phyloP scores from a whole-genome alignment of 2,113 vertebrate species.

The Carassius auratus region DNA sequence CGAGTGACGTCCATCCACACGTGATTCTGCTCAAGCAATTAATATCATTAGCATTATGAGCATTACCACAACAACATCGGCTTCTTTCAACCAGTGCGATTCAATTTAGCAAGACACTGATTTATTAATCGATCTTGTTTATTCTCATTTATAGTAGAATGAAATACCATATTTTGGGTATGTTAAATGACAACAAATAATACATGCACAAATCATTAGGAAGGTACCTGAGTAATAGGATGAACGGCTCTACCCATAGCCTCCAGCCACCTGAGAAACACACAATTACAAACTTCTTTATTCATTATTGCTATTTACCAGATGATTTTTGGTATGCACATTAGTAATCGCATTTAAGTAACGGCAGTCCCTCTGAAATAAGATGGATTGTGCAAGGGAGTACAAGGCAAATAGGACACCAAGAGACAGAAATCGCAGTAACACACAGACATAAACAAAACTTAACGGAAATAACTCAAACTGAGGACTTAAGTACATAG shows the following conservation, averaged over 20 bases:
- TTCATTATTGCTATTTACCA: background rate
- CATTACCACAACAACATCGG: constrained; percentile 21
- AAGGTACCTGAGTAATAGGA: constrained; percentile 82
- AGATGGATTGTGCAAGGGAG: too few species aligned
- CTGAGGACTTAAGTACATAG: too few species aligned
- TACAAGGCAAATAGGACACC: too few species aligned
- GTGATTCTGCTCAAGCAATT: constrained; percentile 77
- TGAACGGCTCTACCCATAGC: constrained; percentile 85
- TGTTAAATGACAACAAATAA: background rate
- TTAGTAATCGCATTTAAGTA: background rate
- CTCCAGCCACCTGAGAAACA: constrained; percentile 83
- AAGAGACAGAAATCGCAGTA: too few species aligned
- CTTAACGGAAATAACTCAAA: too few species aligned
- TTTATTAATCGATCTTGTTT: background rate
- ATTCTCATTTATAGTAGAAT: background rate
- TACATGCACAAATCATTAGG: background rate
- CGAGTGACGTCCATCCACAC: constrained; percentile 90
- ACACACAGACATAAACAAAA: too few species aligned
- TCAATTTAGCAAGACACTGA: background rate
- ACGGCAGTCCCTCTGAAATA: too few species aligned
- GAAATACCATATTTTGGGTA: background rate
- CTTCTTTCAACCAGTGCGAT: background rate
- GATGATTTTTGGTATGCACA: background rate
- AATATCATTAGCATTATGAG: background rate
- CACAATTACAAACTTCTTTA: background rate